A percentile compares a stretch with the other conserved stretches of the same genome.
phyloP scores from a whole-genome alignment of 2,113 vertebrate genomes.

The Lycaon pictus region DNA sequence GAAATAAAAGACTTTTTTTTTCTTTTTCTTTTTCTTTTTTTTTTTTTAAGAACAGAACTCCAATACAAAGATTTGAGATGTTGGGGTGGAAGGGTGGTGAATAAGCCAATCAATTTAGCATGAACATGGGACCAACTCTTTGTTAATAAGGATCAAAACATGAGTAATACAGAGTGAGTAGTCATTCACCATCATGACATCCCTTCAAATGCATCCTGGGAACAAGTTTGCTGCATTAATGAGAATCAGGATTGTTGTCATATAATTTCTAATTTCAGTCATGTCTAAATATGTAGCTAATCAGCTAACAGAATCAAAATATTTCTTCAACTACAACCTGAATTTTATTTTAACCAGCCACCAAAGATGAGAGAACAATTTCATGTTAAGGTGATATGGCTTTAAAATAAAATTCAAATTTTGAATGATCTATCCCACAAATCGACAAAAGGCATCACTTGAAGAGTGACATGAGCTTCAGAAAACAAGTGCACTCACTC shows the following conservation, averaged over 20 bases:
- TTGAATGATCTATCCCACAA: neutral
- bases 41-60: constrained; percentile 5
- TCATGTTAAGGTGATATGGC: neutral
- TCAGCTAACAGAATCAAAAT: constrained; percentile 72
- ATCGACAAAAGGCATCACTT: neutral
- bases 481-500: neutral
- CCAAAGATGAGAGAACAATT: neutral
- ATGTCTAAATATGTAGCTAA: constrained; percentile 67
- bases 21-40: neutral
- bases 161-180: neutral
- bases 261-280: constrained; percentile 51
- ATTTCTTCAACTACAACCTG: constrained; percentile 53
- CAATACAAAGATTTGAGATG: neutral
- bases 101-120: neutral
- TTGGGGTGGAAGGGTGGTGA: neutral
- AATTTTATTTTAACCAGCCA: constrained; percentile 49
- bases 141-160: constrained; percentile 60
- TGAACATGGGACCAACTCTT: neutral
- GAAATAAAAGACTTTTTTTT: neutral
- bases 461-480: neutral
- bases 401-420: constrained; percentile 61
- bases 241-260: constrained; percentile 55
- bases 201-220: neutral
- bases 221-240: constrained; percentile 25
- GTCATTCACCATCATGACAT: neutral